Base-by-base conservation (phyloP, 2,113 vertebrate species). In the Mastomys coucha region DNA sequence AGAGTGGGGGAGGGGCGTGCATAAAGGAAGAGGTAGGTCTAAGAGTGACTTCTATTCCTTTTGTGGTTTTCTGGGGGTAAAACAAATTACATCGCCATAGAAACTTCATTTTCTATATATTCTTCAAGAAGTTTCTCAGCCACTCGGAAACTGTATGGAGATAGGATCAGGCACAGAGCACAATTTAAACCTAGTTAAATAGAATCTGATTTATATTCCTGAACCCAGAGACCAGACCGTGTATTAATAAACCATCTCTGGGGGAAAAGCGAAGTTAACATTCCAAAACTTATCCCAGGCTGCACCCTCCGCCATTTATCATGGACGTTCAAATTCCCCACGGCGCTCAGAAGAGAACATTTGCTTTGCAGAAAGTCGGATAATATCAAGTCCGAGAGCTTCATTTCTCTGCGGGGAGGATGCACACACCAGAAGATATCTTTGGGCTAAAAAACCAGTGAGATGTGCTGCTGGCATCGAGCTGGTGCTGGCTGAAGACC, bases 61-160 rank as follows among this genome's bases (percentile, higher is more conserved):
- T 53, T 91, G 60, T 77, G 49, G 85, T 78, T 97, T 97, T 91
- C 88, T 56, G 2, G 70, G 81, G 49, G 45, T 86, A 76, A 86
- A 93, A 95, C 91, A 96, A 94, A 97, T 93, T 45, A 42, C 49
- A 92, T 75, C 86, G 73, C 86, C 96, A 92, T 84, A 88, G 95
- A 96, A 97, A 93, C 93, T 93, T 92, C 91, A 91, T 96, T 97
- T 93, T 95, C 89, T 91, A 33, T 70, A 45, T 67, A 82, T 92
- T 95, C 94, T 96, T 95, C 95, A 92, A 60, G 94, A 96, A 97
- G 76, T 96, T 96, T 93, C 92, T 93, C 88, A n/a, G 93, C 80
- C 91, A 94, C 85, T 88, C 56, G 76, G 92, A 86, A 95, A 86
- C 75, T 36, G 65, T 80, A 63, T 70, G 70, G 77, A 93, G 97